Base-by-base conservation (phyloP, 1,140 invertebrate genomes). In the Notospermus geniculatus region DNA sequence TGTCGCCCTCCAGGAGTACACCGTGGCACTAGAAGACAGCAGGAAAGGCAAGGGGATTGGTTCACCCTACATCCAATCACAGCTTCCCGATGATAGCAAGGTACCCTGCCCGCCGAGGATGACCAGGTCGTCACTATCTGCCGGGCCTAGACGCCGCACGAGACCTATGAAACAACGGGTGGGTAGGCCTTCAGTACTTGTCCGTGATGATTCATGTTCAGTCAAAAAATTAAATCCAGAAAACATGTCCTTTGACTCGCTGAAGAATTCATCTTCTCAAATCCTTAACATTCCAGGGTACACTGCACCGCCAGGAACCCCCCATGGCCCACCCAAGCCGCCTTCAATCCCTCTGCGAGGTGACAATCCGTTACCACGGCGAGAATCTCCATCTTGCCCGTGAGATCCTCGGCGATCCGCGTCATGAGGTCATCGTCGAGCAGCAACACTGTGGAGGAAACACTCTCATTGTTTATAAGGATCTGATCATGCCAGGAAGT, bases 361-460 rank as follows among this genome's bases (percentile, higher is more conserved):
- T 82, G n/a, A 71, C 66, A 0, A 78, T 82, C 76, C 71, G 69
- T 54, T 82, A 79, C 65, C 74, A 75, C 58, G 80, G 79, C 29
- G 71, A 68, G 27, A 69, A 65, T 25, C 65, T 79, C n/a, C 69
- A 68, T 25, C 66, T 79, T 17, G 71, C 71, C n/a, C 41, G 71
- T 7, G 72, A 77, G 36, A 62, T 70, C 61, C 60, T 68, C 43
- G 63, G 57, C 46, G 72, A 77, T 62, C 71, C 65, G 28, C 71
- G 66, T 32, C 75, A 80, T 59, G 74, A 80, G 52, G 65, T 82
- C 29, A 56, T 69, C 7, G 73, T 82, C 15, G 76, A 80, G 59
- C 80, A 82, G 62, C 80, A 82, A 59, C 80, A 81, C 61, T 81
- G 79, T 72, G 80, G 80, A 23, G 80, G 80, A 15, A 81, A 80